phyloP scores from a whole-genome alignment of 2,113 vertebrate genomes.

The Epinephelus lanceolatus region DNA sequence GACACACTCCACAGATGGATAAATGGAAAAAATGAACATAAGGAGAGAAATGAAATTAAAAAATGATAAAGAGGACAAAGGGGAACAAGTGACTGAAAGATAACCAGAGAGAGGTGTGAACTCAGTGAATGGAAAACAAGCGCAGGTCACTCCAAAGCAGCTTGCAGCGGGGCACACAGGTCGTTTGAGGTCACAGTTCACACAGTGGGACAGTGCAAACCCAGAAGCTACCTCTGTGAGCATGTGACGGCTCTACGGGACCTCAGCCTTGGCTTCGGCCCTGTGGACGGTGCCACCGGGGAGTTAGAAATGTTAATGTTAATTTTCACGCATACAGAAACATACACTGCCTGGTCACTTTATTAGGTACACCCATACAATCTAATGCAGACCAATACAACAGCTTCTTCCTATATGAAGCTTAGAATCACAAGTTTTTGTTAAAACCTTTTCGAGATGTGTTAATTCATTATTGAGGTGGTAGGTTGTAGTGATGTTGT shows the following conservation, averaged over 20 bases:
- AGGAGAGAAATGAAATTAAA: constrained; percentile 7
- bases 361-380: background rate
- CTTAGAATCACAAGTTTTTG: background rate
- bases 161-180: constrained; percentile 63
- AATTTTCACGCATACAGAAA: constrained; percentile 32
- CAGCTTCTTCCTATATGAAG: background rate
- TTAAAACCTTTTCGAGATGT: background rate
- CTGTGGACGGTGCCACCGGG: constrained; percentile 65
- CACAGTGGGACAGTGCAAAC: constrained; percentile 73
- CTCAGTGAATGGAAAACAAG: constrained; percentile 52
- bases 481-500: background rate
- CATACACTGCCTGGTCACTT: background rate
- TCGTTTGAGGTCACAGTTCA: constrained; percentile 68
- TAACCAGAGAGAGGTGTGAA: constrained; percentile 34
- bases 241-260: constrained; percentile 71
- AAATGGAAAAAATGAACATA: constrained; percentile 28
- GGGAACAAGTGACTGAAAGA: constrained; percentile 13
- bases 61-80: constrained; percentile 23
- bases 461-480: background rate
- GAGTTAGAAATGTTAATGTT: constrained; percentile 42
- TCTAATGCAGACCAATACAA: background rate
- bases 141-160: constrained; percentile 60
- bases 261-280: constrained; percentile 73
- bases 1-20: constrained; percentile 63
- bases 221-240: constrained; percentile 81